Percentiles rank a stretch among this genome's conserved stretches.
phyloP scores from a whole-genome alignment of 23 tunicate genomes.

The Diplosoma virens region DNA sequence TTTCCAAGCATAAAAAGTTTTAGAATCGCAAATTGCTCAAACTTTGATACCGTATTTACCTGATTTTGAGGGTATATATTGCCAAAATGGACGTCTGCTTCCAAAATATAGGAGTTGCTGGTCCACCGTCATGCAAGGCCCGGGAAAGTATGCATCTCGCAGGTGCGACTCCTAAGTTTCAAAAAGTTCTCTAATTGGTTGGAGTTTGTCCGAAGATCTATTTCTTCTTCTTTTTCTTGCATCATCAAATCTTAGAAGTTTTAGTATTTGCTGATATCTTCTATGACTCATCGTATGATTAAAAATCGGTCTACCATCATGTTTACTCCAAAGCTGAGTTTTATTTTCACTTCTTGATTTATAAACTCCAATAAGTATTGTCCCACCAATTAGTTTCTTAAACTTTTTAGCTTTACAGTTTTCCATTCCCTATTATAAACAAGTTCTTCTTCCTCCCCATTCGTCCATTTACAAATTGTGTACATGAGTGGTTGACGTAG shows the following conservation, averaged over 20 bases:
- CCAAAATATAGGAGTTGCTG: slow-evolving; percentile 18
- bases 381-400: slow-evolving; percentile 15
- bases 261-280: slow-evolving; percentile 23
- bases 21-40: slow-evolving; percentile 33
- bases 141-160: slow-evolving; percentile 38
- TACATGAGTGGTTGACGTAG: no score
- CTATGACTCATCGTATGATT: slow-evolving; percentile 9
- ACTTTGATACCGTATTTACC: slow-evolving; percentile 31
- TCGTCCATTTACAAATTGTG: no score
- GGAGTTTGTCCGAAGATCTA: slow-evolving; percentile 29
- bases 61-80: slow-evolving; percentile 21
- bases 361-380: slow-evolving; percentile 26
- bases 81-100: slow-evolving; percentile 27
- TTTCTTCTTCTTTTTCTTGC: slow-evolving; percentile 23
- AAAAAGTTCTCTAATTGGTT: slow-evolving; percentile 27
- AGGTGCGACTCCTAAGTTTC: slow-evolving; percentile 9
- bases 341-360: slow-evolving; percentile 23
- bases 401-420: no score
- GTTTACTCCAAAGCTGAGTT: slow-evolving; percentile 35
- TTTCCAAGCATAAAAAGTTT: slow-evolving; percentile 31
- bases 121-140: slow-evolving; percentile 22
- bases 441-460: no score
- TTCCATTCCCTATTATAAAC: no score
- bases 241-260: slow-evolving; percentile 32
- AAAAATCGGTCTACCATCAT: slow-evolving; percentile 28